Evolutionary conservation across 2,888 invertebrate genomes (phyloP).

Genomic region (Tineola bisselliella): DNA sequence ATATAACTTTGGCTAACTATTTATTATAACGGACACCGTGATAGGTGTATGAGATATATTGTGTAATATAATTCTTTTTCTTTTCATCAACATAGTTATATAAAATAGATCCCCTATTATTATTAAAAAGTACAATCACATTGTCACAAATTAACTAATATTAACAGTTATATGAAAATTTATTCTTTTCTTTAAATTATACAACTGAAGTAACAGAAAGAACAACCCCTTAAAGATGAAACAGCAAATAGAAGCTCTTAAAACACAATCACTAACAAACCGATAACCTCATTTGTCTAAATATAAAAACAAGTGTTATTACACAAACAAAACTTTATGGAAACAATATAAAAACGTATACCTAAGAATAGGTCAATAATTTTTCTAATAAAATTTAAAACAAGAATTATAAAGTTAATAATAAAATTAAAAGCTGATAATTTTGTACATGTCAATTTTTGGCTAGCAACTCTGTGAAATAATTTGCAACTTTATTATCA

Average conservation of each 20-base stretch:
- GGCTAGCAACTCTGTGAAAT: not conserved
- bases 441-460: not conserved
- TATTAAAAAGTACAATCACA: not conserved
- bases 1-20: constrained; percentile 60
- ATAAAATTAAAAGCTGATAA: not conserved
- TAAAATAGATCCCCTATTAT: not conserved
- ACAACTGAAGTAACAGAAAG: not conserved
- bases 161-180: not conserved
- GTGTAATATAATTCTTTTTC: not conserved
- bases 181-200: not conserved
- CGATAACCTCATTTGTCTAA: constrained; percentile 3
- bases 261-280: not conserved
- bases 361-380: not conserved
- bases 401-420: too few relatives aligned
- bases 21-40: not conserved
- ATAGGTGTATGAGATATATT: not conserved
- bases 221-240: not conserved
- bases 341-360: constrained; percentile 4
- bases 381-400: not conserved
- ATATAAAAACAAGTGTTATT: constrained; percentile 5
- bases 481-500: not conserved
- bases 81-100: not conserved
- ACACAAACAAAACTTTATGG: not conserved
- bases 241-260: not conserved
- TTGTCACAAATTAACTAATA: not conserved